These are phyloP conservation scores for Cremastinae sp. DNA, from an alignment of 2,888 invertebrate species.

Conservation along the genomic window DNA sequence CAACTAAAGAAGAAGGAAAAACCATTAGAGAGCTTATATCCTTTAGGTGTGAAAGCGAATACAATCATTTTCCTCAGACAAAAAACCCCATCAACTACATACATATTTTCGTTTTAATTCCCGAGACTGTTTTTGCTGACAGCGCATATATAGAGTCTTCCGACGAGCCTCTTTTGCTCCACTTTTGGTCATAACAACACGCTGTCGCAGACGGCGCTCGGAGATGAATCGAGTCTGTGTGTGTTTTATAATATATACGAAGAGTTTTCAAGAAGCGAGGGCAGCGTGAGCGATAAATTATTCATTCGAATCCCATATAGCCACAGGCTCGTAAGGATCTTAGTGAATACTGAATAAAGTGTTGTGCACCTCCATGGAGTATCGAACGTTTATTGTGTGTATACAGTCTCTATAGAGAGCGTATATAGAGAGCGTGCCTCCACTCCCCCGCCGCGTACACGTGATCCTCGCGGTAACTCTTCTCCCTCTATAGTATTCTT, in stretches of 20 bases:
- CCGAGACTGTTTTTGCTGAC: too few relatives aligned
- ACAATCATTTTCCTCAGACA: too few relatives aligned
- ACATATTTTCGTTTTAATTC: too few relatives aligned
- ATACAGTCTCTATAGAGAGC: conserved; percentile 15
- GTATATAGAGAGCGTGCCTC: conserved; percentile 26
- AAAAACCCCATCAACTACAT: too few relatives aligned
- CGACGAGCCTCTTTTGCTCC: conserved; percentile 57
- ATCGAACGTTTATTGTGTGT: too few relatives aligned
- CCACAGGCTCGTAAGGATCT: conserved; percentile 12
- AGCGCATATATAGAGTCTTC: conserved; percentile 34
- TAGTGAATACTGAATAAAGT: conserved; percentile 30
- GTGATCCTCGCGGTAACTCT: conserved; percentile 48
- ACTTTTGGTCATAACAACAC: conserved; percentile 39
- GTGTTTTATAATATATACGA: neutral
- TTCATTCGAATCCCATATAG: conserved; percentile 52
- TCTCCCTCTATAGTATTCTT: conserved; percentile 40
- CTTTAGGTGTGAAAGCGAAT: too few relatives aligned
- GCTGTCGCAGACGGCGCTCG: conserved; percentile 29
- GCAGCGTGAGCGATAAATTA: conserved; percentile 58
- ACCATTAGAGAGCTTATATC: too few relatives aligned
- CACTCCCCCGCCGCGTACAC: conserved; percentile 28
- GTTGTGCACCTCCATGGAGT: too few relatives aligned
- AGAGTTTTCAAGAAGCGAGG: conserved; percentile 35
- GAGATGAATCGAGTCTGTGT: neutral
- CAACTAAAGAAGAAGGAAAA: too few relatives aligned